Conservation (phyloP, 2,888 invertebrate genomes). For the Portevinia maculata region DNA sequence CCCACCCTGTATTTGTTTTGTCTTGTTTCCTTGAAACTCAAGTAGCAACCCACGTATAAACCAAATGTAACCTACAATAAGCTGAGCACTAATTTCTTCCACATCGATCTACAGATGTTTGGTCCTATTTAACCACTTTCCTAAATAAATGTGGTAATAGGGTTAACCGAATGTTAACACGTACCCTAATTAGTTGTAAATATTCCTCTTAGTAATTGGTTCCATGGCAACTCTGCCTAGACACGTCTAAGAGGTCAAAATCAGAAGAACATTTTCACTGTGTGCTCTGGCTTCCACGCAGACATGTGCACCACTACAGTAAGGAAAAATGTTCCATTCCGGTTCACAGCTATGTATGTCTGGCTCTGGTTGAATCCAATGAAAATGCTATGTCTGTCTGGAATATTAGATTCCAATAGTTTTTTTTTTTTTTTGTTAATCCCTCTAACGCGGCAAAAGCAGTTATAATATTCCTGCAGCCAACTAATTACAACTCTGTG, state of each 20-base stretch:
- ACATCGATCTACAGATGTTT: too few species aligned
- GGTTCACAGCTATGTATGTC: slow-evolving; percentile 35
- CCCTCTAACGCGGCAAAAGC: background rate
- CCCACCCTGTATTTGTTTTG: too few species aligned
- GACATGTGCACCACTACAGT: slow-evolving; percentile 2
- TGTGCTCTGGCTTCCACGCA: slow-evolving; percentile 29
- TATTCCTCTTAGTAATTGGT: background rate
- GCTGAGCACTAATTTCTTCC: too few species aligned
- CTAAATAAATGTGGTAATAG: too few species aligned
- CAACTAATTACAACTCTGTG: background rate
- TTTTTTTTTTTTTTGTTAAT: background rate
- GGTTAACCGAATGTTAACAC: too few species aligned
- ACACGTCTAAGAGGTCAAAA: slow-evolving; percentile 30
- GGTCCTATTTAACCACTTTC: background rate
- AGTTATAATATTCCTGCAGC: background rate
- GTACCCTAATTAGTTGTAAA: background rate
- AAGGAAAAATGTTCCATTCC: slow-evolving; percentile 23
- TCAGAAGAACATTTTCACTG: background rate
- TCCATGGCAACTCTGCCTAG: slow-evolving; percentile 46
- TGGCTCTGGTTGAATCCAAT: background rate
- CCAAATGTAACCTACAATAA: too few species aligned
- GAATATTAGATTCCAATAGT: slow-evolving; percentile 20
- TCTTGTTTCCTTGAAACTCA: too few species aligned
- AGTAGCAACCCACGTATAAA: too few species aligned
- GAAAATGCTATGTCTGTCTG: background rate